Base-by-base conservation (phyloP, 2,797 vertebrate species). In the Delichon dasypus region DNA sequence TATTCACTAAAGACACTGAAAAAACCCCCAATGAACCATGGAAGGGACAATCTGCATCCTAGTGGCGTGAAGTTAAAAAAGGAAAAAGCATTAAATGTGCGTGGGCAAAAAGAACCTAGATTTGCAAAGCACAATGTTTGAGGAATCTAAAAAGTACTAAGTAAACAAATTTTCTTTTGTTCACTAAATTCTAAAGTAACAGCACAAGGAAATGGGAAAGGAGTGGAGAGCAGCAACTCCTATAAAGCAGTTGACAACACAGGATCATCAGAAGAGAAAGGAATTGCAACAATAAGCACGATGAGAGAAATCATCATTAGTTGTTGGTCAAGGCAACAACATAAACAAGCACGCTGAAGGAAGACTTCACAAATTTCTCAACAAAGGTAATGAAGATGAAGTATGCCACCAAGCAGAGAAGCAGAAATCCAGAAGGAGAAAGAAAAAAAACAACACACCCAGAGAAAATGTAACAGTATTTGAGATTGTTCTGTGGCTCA, bases 11-110 rank as follows among this genome's bases (percentile, higher is more conserved):
- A 44, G 53, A 89, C 40, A 72, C 19, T 23, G 16, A 50, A 78
- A 79, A 74, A 67, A 10, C 0, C 2, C 2, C 7, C 3, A 13
- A 42, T 20, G 30, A 76, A 67, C 20, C 13, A 36, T 1, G 5
- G 29, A 82, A 77, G 7, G 7, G 11, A 30, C 75, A 67, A 67
- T 12, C 47, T 64, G 23, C 54, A 38, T 47, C 36, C 40, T 45
- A 12, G 47, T 15, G 32, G 34, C 3, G 7, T 18, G 30, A 92
- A 18, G 5, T 36, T 58, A 40, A 75, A 82, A 50, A 50, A 94
- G 17, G 17, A 51, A 62, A 70, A 85, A 71, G 42, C 20, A 50
- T 9, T 80, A 50, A 36, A 79, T 5, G 7, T 6, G 3, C 30
- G 34, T 5, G 8, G 19, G 11, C 40, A 64, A 38, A 71, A 83